These are phyloP conservation scores for Stegastes partitus DNA, from an alignment of 2,113 vertebrate genomes.

Conservation along the genomic window DNA sequence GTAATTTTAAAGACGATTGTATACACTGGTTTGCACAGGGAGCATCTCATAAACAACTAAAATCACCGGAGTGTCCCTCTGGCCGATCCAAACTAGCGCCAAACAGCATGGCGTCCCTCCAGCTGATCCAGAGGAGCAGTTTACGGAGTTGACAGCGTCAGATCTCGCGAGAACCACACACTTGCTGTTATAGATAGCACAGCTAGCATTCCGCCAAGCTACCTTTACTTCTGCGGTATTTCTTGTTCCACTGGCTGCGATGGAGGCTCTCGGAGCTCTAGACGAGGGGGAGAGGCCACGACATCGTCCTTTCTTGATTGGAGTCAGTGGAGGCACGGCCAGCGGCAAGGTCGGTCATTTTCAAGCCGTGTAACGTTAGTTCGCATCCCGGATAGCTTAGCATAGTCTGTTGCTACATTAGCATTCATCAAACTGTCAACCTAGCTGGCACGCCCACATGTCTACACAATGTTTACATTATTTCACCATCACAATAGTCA, in stretches of 20 bases:
- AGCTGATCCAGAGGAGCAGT: constrained; percentile 8
- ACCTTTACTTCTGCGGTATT: neutral
- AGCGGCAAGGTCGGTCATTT: constrained; percentile 90
- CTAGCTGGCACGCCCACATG: constrained; percentile 25
- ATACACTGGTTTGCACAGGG: no score
- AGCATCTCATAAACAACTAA: neutral
- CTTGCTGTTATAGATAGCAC: neutral
- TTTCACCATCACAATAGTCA: neutral
- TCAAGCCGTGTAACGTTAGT: neutral
- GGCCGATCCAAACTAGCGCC: no score
- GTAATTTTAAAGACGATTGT: no score
- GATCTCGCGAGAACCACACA: constrained; percentile 56
- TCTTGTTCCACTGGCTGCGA: constrained; percentile 43
- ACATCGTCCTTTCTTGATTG: constrained; percentile 92
- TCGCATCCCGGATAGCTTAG: constrained; percentile 52
- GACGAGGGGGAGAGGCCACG: constrained; percentile 85
- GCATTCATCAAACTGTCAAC: constrained; percentile 37
- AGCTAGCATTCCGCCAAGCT: constrained; percentile 1
- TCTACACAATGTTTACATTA: neutral
- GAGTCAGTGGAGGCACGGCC: constrained; percentile 94
- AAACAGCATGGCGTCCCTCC: neutral
- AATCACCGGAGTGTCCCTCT: neutral
- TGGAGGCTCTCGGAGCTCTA: constrained; percentile 79
- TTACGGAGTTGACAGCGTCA: neutral
- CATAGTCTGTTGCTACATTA: neutral